Evolutionary conservation across 2,113 vertebrate genomes (phyloP), one percentile per base, ranked within the genome.

Genomic region (Clupea harengus): DNA sequence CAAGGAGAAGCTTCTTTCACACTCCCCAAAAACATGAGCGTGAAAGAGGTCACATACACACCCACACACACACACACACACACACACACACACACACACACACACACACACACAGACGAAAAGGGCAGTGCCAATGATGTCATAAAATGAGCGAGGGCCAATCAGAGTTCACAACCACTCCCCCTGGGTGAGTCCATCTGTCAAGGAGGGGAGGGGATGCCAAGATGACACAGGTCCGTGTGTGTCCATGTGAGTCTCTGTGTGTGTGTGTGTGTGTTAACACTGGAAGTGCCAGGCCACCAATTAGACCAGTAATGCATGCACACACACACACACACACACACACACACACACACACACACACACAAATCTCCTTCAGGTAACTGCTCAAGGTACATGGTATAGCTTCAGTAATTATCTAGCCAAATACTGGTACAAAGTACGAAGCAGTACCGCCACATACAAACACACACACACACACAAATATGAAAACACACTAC

Each of bases 131-230:
- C 85, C 87, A 87, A 86, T 86, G 87, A 89, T 87, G 86, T 87
- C 85, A 88, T 85, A 82, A 88, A 88, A 86, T 88, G 86, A 91
- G 57, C 84, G 84, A 75, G 88, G 90, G 89, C 91, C 89, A 82
- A 94, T 91, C 89, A 85, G 82, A 92, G 86, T 90, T 90, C 89
- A 89, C 89, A 88, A 93, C 92, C 86, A 91, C 93, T 90, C 90
- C 89, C 89, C 39, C 93, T 92, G 88, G 89, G 92, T 90, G 92
- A 92, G 91, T 91, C 91, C 93, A 94, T 95, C 94, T 95, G 93
- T 93, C 89, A 91, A 89, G 90, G n/a, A 72, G 82, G 84, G 92
- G 93, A 91, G 88, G 92, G 86, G 91, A 90, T 89, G 72, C 90
- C 87, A 89, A 90, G 87, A 91, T 92, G 92, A 91, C 90, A 93